Conservation (phyloP, 2,113 vertebrate species). For the Sitta europaea region DNA sequence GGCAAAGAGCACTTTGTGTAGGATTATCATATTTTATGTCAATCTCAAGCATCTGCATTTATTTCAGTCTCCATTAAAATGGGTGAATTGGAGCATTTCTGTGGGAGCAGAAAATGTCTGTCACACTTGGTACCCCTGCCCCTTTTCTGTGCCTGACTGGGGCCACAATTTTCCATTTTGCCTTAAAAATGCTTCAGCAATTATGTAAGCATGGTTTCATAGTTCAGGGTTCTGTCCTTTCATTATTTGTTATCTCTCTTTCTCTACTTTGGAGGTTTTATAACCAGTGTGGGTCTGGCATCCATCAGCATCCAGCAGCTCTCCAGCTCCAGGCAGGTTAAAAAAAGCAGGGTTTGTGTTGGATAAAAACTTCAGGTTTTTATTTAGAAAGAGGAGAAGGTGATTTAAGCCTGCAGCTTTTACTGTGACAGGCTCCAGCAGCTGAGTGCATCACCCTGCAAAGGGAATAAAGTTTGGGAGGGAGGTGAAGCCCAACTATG, state of each 20-base stretch:
- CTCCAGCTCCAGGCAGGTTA: neutral
- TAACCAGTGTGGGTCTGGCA: neutral
- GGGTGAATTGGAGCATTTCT: neutral
- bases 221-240: neutral
- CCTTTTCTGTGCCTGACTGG: neutral
- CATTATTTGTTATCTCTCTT: neutral
- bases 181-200: neutral
- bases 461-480: neutral
- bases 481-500: neutral
- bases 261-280: neutral
- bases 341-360: neutral
- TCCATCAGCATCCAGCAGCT: neutral
- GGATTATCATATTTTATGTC: neutral
- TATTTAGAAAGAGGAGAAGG: neutral
- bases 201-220: neutral
- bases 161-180: neutral
- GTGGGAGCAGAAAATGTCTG: neutral
- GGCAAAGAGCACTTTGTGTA: neutral
- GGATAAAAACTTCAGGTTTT: neutral
- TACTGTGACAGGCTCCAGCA: neutral
- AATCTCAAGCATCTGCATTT: neutral
- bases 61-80: neutral
- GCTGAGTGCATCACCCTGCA: neutral
- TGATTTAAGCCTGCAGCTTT: neutral
- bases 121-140: neutral